A percentile compares a stretch with the other conserved stretches of the same genome.
Evolutionary conservation across 2,888 invertebrate genomes (phyloP).

Genomic region (Lysandra bellargus): DNA sequence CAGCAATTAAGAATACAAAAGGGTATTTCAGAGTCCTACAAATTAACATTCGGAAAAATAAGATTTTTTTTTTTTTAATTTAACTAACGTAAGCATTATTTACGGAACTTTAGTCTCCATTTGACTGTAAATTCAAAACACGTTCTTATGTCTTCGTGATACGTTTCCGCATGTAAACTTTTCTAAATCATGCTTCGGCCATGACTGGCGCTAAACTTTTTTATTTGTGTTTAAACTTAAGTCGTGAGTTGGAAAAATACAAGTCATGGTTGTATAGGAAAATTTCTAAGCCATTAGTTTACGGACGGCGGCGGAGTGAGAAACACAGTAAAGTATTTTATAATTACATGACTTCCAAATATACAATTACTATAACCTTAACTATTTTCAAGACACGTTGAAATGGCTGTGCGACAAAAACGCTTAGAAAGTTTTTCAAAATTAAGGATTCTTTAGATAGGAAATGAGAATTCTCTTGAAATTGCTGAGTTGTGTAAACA

Average conservation of each 20-base stretch:
- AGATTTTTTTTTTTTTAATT: too few relatives aligned
- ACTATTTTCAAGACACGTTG: not conserved
- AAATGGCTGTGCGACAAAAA: not conserved
- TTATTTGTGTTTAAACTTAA: conserved; percentile 8
- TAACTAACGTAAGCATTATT: not conserved
- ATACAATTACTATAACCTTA: not conserved
- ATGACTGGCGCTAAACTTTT: not conserved
- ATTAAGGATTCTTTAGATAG: not conserved
- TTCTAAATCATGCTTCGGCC: not conserved
- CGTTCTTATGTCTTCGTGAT: not conserved
- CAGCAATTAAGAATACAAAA: not conserved
- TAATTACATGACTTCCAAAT: not conserved
- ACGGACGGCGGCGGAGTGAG: not conserved
- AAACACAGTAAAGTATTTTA: not conserved
- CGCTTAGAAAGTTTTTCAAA: not conserved
- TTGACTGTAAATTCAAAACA: not conserved
- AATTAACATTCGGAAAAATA: too few relatives aligned
- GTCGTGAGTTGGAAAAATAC: not conserved
- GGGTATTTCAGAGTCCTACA: not conserved
- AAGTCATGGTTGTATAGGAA: not conserved
- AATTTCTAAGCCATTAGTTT: not conserved
- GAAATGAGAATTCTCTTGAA: not conserved
- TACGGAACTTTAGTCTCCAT: not conserved
- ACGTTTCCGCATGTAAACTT: not conserved
- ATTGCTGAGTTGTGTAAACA: not conserved